Evolutionary conservation across 2,113 vertebrate genomes (phyloP).

Genomic region (Orthonyx spaldingii): DNA sequence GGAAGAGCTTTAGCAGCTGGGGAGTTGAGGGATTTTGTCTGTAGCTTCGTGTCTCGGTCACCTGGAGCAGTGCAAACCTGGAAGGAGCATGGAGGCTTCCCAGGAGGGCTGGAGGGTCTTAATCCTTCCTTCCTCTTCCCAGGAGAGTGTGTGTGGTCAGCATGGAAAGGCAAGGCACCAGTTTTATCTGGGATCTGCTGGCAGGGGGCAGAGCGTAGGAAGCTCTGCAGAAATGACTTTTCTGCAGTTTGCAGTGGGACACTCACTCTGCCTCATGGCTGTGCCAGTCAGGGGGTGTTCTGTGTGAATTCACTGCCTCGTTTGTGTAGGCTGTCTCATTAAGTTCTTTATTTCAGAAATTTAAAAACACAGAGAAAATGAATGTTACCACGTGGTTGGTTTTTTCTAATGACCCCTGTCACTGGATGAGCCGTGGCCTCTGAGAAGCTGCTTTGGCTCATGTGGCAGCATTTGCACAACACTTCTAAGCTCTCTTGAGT

Average conservation of each 20-base stretch:
- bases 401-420: neutral
- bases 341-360: neutral
- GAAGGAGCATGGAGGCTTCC: neutral
- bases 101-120: neutral
- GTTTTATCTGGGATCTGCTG: neutral
- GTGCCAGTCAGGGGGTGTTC: fast-evolving
- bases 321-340: neutral
- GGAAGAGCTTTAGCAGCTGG: neutral
- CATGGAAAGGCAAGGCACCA: neutral
- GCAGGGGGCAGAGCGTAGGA: neutral
- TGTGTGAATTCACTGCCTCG: neutral
- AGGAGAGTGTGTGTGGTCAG: too few species aligned
- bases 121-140: neutral
- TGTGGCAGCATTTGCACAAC: neutral
- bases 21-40: neutral
- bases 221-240: neutral
- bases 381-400: neutral
- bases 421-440: neutral
- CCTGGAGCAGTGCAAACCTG: too few species aligned
- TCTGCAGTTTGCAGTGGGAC: neutral
- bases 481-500: neutral
- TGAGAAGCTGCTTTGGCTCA: neutral
- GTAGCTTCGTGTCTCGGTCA: neutral
- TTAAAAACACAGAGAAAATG: neutral
- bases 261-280: fast-evolving